Base-by-base conservation (phyloP, 1,140 invertebrate species). In the Cheumatopsyche charites region DNA sequence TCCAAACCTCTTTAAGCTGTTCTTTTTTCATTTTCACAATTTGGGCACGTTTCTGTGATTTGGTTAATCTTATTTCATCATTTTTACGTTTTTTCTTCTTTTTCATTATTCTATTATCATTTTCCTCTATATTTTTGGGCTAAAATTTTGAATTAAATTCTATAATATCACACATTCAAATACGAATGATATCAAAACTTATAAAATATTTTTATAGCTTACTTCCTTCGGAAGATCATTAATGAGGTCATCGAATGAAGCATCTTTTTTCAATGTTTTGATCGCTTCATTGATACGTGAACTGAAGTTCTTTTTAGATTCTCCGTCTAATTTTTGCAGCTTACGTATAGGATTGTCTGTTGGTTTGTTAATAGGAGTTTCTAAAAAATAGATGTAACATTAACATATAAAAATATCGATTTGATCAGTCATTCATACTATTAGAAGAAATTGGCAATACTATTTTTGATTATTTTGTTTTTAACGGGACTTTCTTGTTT, bases 21-120 rank as follows among this genome's bases (percentile, higher is more conserved):
- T 83, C 74, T 72, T 85, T 85, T 70, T 86, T 87, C n/a, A 79
- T 25, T 36, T 79, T 75, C 17, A 83, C 67, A 72, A 84, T 87
- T 41, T 79, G 71, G 47, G 81, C 81, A 47, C 76, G 79, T 70
- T 86, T 87, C 70, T 86, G 83, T 15, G 77, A 78, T 77, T 88
- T 87, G 3, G 80, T 80, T 55, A 85, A 75, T 69, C 79, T 81
- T 43, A 72, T 65, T 58, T 78, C 72, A 15, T 73, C 62, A 26
- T 21, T 42, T 17, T 58, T 25, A 9, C 36, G 29, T 17, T 42
- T 55, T 26, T 58, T 61, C 19, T 69, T 69, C 36, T 45, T 43
- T 17, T 23, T 43, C 11, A 13, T 25, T 67, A 3, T 42, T 43
- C 26, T 42, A 65, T 15, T 23, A 47, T 2, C 43, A 7, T 63